Conservation (phyloP, 2,797 vertebrate genomes). For the Arrhamphus sclerolepis region DNA sequence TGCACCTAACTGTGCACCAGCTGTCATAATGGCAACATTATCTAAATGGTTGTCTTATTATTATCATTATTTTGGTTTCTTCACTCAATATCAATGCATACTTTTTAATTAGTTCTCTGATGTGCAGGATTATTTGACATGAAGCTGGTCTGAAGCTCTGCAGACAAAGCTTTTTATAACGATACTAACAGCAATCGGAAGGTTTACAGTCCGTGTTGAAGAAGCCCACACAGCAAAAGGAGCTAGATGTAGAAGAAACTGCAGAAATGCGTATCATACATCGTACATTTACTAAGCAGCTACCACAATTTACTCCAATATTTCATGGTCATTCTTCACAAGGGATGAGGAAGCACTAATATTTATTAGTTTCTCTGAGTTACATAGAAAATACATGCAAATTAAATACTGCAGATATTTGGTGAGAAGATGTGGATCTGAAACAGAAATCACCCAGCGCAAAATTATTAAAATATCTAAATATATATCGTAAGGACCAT, state of each 20-base stretch:
- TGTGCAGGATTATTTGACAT: constrained; percentile 6
- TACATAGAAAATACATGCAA: too few species aligned
- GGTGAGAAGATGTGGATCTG: too few species aligned
- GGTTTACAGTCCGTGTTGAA: neutral
- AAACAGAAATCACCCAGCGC: too few species aligned
- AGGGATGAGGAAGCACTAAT: neutral
- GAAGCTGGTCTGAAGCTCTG: constrained; percentile 13
- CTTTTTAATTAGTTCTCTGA: constrained; percentile 20
- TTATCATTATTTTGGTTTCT: neutral
- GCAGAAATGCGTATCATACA: neutral
- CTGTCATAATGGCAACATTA: neutral
- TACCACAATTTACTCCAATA: neutral
- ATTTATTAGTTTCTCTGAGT: too few species aligned
- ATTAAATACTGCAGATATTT: too few species aligned
- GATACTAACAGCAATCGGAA: constrained; percentile 10
- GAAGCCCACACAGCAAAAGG: neutral
- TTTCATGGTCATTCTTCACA: neutral
- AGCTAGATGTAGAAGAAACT: neutral
- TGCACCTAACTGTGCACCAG: too few species aligned
- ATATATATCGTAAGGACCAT: neutral
- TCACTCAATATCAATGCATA: constrained; percentile 10
- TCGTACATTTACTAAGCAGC: neutral
- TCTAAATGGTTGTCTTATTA: neutral
- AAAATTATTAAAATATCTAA: too few species aligned
- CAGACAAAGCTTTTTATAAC: neutral